These are phyloP conservation scores for Dunckerocampus dactyliophorus DNA, from an alignment of 2,113 vertebrate genomes.

Conservation along the genomic window DNA sequence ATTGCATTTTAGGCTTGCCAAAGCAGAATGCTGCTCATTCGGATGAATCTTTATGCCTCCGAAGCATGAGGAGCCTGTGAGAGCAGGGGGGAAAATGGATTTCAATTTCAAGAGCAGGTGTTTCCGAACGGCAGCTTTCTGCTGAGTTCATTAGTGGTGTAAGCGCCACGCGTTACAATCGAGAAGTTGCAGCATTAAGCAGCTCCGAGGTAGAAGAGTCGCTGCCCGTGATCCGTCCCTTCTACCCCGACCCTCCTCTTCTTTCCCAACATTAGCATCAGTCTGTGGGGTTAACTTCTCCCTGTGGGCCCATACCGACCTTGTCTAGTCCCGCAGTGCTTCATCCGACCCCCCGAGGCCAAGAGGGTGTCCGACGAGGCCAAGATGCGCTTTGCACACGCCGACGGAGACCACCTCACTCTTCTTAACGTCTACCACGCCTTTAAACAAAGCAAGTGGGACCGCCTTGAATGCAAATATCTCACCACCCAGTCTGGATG, in stretches of 20 bases:
- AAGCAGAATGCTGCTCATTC: conserved; percentile 69
- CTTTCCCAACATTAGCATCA: conserved; percentile 83
- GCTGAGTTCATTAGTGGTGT: conserved; percentile 34
- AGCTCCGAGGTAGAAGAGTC: background rate
- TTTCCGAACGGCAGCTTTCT: conserved; percentile 43
- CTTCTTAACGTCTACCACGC: conserved; percentile 99
- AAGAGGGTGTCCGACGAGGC: conserved; percentile 99
- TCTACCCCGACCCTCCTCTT: conserved; percentile 64
- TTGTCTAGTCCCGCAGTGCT: conserved; percentile 99
- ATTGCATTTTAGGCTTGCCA: conserved; percentile 63
- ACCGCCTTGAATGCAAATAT: background rate
- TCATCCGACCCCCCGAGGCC: conserved; percentile 99
- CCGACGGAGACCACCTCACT: conserved; percentile 99
- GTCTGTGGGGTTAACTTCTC: conserved; percentile 98
- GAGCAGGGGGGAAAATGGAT: conserved; percentile 55
- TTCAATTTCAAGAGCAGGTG: conserved; percentile 57
- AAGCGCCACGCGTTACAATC: too few species aligned
- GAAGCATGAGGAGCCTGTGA: conserved; percentile 63
- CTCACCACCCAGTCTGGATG: background rate
- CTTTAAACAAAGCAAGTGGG: conserved; percentile 95
- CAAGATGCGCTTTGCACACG: conserved; percentile 99
- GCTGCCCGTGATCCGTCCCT: conserved; percentile 59
- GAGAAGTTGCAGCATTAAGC: too few species aligned
- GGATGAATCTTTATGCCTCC: conserved; percentile 67
- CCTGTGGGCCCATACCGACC: conserved; percentile 99